Conservation (phyloP, 1,140 invertebrate genomes). For the Pachypsylla venusta region DNA sequence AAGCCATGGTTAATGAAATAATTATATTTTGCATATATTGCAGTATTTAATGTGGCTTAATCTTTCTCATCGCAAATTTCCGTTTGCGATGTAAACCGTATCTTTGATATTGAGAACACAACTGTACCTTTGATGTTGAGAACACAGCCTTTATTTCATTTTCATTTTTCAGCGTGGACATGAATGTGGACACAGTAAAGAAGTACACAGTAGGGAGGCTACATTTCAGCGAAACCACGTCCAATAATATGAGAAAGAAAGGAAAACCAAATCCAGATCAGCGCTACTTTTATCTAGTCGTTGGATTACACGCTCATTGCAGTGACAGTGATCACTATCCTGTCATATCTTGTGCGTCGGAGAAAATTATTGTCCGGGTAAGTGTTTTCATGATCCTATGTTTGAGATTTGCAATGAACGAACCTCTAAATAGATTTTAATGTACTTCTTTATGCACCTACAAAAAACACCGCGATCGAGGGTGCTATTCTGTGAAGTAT, state of each 20-base stretch:
- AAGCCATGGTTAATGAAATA: too few relatives aligned
- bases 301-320: constrained; percentile 80
- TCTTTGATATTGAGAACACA: too few relatives aligned
- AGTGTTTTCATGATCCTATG: constrained; percentile 29
- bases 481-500: too few relatives aligned
- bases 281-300: constrained; percentile 82
- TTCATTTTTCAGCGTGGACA: constrained; percentile 51
- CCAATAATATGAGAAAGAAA: constrained; percentile 98
- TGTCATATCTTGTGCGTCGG: constrained; percentile 74
- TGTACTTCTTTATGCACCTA: too few relatives aligned
- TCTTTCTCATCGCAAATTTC: too few relatives aligned
- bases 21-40: too few relatives aligned
- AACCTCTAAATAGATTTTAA: too few relatives aligned
- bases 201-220: constrained; percentile 88
- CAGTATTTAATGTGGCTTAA: too few relatives aligned
- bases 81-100: too few relatives aligned
- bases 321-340: constrained; percentile 55
- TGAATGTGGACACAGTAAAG: constrained; percentile 65
- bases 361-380: constrained; percentile 92
- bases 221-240: constrained; percentile 96
- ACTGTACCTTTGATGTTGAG: too few relatives aligned
- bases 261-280: constrained; percentile 98
- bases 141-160: too few relatives aligned
- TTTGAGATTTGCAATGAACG: too few relatives aligned
- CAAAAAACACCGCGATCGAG: neutral